These are phyloP conservation scores for Stegana nigrithorax DNA, from an alignment of 2,888 invertebrate species.

Conservation along the genomic window DNA sequence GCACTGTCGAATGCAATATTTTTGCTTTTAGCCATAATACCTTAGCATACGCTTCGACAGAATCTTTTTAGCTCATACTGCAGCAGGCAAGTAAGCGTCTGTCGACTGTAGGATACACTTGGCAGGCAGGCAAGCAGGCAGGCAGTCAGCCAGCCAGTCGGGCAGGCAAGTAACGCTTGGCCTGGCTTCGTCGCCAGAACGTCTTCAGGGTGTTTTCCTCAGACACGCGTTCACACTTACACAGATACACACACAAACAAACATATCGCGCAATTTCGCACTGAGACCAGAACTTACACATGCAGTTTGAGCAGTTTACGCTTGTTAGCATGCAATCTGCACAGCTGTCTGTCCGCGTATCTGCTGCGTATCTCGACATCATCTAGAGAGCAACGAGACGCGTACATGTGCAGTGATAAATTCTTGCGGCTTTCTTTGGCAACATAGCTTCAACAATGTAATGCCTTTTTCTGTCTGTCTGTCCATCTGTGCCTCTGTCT, in stretches of 20 bases:
- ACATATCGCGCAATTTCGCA: neutral
- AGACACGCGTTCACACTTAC: too few species aligned
- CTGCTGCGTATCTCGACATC: neutral
- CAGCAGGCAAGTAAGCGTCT: neutral
- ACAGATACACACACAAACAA: neutral
- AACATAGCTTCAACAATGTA: conserved; percentile 29
- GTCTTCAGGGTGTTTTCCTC: too few species aligned
- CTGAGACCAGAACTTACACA: too few species aligned
- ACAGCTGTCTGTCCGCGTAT: neutral
- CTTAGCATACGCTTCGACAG: conserved; percentile 59
- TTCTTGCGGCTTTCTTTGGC: conserved; percentile 58
- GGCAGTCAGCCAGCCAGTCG: neutral
- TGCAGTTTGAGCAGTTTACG: conserved; percentile 22
- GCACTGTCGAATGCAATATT: conserved; percentile 63
- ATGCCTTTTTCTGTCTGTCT: conserved; percentile 7
- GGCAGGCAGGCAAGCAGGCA: neutral
- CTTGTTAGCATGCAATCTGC: conserved; percentile 58
- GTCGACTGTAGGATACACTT: too few species aligned
- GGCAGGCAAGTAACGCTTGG: too few species aligned
- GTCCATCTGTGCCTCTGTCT: neutral
- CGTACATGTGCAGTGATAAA: conserved; percentile 50
- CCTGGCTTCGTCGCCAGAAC: too few species aligned
- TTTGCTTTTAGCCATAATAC: conserved; percentile 60
- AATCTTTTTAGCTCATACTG: conserved; percentile 5
- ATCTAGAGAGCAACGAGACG: too few species aligned